Evolutionary conservation across 2,113 vertebrate species (phyloP), one percentile per base, ranked within the genome.

Genomic region (Zootoca vivipara): DNA sequence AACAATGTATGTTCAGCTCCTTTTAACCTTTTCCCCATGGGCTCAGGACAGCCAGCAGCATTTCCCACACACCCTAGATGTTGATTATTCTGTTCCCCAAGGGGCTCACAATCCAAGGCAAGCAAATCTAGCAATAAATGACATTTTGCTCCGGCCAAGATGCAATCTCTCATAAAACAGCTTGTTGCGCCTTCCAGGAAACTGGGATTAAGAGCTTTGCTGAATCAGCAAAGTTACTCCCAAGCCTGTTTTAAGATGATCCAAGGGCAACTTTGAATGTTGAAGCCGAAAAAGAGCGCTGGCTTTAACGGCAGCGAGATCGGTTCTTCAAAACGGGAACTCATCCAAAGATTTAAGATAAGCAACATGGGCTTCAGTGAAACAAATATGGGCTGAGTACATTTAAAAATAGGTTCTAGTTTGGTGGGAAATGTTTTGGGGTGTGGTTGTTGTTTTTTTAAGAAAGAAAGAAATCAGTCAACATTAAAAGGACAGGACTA

Each of bases 281-380:
- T 87, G 92, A 62, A 30, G 12, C 7, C 24, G 22, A 5, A 30
- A 33, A 22, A 62, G 0, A 62, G 83, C 87, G 46, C 35, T n/a
- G 84, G 73, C 87, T 52, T 93, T 91, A 91, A 90, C 33, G 87
- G 80, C 26, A 80, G 91, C 87, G 89, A 87, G 74, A 93, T 91
- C 86, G 89, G 89, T 87, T 74, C 62, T 18, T 87, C 33, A 12
- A 69, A 94, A 93, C 85, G 78, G 64, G 72, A 92, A 92, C 58
- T 82, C 56, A 87, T 87, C 90, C 87, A 83, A 87, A 92, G 42
- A 74, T 85, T 84, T 88, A 83, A 91, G 93, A 79, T 84, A 70
- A 90, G 28, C 33, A 0, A 0, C 79, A 7, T 1, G 0, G n/a
- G 83, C 91, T 78, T 65, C 56, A 90, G 69, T 16, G 30, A 89